Base-by-base conservation (phyloP, 2,113 vertebrate species). In the Onychostruthus taczanowskii region DNA sequence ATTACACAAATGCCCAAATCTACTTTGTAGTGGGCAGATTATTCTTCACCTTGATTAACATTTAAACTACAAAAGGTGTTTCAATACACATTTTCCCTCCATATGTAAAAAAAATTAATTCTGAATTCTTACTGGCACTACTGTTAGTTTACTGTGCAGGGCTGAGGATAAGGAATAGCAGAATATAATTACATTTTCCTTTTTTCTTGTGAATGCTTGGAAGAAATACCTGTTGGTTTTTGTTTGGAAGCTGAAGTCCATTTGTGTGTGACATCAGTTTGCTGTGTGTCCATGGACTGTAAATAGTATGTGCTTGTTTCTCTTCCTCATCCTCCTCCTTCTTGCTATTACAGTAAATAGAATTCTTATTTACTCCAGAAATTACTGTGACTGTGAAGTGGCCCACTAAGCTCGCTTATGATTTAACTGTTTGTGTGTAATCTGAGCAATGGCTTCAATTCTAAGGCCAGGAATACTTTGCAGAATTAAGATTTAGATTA, bases 261-360 rank as follows among this genome's bases (percentile, higher is more conserved):
- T 75, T 63, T 59, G 39, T 35, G 15, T 63, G 22, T 86, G 84
- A 12, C 59, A 18, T 44, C 2, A 53, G 30, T 68, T 90, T 59
- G 24, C 47, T 90, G 35, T 31, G 26, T 86, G 70, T 58, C 86
- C 4, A 1, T 55, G 9, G 37, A 14, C 76, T 11, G 2, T 63
- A 52, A 53, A 31, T 31, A 20, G 24, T 47, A 17, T 0, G 0
- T n/a, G 33, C 27, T 76, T 0, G 0, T 68, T 89, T 50, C 67
- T 86, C 33, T 16, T 84, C 37, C 22, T n/a, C n/a, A 17, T 37
- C 35, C 39, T 85, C 35, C 28, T 79, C 30, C 30, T 83, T 27
- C 30, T 86, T 58, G 16, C 50, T 61, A 10, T 70, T 33, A 16
- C 37, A 52, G 63, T 30, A 46, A 37, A 64, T 41, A 76, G 30